These are phyloP conservation scores for Panonychus citri DNA, from an alignment of 1,140 invertebrate species.

Conservation along the genomic window DNA sequence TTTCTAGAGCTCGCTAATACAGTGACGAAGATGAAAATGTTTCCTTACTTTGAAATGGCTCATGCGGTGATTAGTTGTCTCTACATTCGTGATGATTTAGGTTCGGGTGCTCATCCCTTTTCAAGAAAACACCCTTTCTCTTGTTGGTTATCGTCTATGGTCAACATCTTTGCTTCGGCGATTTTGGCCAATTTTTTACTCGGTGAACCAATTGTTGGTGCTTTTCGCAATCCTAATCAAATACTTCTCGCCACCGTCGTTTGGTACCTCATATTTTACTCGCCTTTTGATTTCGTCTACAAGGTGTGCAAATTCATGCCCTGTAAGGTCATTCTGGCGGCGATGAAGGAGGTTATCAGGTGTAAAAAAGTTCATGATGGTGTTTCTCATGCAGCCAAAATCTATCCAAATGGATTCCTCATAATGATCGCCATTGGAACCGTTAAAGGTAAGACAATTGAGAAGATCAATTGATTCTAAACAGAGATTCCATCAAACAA, in stretches of 20 bases:
- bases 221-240: conserved; percentile 79
- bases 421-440: conserved; percentile 91
- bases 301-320: conserved; percentile 86
- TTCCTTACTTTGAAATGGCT: conserved; percentile 94
- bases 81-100: conserved; percentile 77
- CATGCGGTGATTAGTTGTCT: conserved; percentile 71
- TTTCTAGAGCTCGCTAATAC: conserved; percentile 77
- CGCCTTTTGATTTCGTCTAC: conserved; percentile 90
- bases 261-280: conserved; percentile 92
- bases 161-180: conserved; percentile 85
- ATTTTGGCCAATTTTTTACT: conserved; percentile 80
- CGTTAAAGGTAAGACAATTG: conserved; percentile 46
- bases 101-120: conserved; percentile 65
- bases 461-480: no score
- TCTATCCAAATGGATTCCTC: conserved; percentile 88
- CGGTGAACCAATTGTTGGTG: conserved; percentile 79
- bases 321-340: conserved; percentile 65
- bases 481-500: no score
- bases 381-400: conserved; percentile 80
- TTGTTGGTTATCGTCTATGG: conserved; percentile 91
- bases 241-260: conserved; percentile 67
- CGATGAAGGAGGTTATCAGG: conserved; percentile 81
- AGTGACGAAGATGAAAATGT: conserved; percentile 97
- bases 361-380: conserved; percentile 96
- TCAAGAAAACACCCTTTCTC: conserved; percentile 88